phyloP scores from a whole-genome alignment of 2,113 vertebrate species.

The Eonycteris spelaea region DNA sequence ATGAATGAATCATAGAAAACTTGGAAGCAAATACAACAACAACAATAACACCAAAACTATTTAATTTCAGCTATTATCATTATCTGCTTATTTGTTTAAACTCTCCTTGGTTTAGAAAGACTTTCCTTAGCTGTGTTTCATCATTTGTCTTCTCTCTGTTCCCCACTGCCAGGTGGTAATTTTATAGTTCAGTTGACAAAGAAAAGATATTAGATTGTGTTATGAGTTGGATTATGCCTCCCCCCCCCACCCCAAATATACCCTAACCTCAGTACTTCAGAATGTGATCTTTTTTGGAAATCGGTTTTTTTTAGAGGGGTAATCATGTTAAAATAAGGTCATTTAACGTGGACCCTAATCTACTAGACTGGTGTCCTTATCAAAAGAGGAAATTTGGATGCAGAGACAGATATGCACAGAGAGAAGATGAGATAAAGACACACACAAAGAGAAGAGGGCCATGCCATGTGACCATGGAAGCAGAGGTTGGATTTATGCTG shows the following conservation, averaged over 20 bases:
- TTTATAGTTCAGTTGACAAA: neutral
- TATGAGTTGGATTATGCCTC: neutral
- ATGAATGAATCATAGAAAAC: neutral
- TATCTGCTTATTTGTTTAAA: neutral
- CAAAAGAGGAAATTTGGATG: neutral
- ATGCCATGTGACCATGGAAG: neutral
- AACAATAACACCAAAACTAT: neutral
- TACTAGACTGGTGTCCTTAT: neutral
- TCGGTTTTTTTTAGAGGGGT: neutral
- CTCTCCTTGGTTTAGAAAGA: neutral
- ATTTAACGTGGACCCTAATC: neutral
- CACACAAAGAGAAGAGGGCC: neutral
- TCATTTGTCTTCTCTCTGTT: neutral
- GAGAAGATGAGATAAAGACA: neutral
- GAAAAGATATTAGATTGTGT: neutral
- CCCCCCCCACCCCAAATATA: no score
- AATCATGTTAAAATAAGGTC: neutral
- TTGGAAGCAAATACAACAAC: neutral
- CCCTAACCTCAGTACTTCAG: neutral
- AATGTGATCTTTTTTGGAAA: neutral
- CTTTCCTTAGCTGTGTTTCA: neutral
- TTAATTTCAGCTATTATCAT: neutral
- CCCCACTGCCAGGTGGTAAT: neutral
- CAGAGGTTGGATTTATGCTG: rapidly evolving
- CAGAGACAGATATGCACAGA: neutral